Evolutionary conservation across 2,113 vertebrate genomes (phyloP), one percentile per base, ranked within the genome.

Genomic region (Climacteris rufus): DNA sequence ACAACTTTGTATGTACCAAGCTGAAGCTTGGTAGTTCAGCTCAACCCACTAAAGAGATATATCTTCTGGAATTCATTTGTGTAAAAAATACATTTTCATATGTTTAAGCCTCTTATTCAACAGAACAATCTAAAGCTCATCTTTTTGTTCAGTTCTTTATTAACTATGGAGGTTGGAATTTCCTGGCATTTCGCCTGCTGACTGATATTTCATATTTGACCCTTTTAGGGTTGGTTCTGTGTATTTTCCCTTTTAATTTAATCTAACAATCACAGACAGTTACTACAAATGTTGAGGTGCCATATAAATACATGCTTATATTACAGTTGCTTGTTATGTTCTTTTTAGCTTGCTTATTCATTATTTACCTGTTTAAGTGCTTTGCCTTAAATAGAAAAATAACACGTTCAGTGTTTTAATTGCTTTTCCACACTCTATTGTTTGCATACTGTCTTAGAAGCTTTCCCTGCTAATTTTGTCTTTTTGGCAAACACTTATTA

Each of bases 391-490:
- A 86, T 95, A 89, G 63, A 96, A 95, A 95, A 96, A 97, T 94
- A 93, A 94, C 93, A 96, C 80, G 1, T 97, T 97, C 88, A 88
- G 54, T 88, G 93, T 96, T 91, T 90, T 97, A 97, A 97, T 97
- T 94, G 91, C 89, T 97, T 97, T 97, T 97, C 96, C 97, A 97
- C 95, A 92, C 95, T 88, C 95, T 82, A 93, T 95, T 97, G 97
- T 97, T 96, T 95, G 94, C 95, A 96, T 94, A 92, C 91, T 37
- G 68, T 95, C 94, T 96, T 94, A 97, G 83, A 93, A 94, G 93
- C 89, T 80, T 93, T 96, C 94, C 77, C 86, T 94, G 91, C 95
- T 95, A 78, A 94, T 94, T 96, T 94, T 96, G 94, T 96, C 92
- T 66, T 95, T 96, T 96, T 97, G 97, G 97, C 97, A 97, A 94